Evolutionary conservation across 2,797 vertebrate genomes (phyloP).

Genomic region (Leptoclinus maculatus): DNA sequence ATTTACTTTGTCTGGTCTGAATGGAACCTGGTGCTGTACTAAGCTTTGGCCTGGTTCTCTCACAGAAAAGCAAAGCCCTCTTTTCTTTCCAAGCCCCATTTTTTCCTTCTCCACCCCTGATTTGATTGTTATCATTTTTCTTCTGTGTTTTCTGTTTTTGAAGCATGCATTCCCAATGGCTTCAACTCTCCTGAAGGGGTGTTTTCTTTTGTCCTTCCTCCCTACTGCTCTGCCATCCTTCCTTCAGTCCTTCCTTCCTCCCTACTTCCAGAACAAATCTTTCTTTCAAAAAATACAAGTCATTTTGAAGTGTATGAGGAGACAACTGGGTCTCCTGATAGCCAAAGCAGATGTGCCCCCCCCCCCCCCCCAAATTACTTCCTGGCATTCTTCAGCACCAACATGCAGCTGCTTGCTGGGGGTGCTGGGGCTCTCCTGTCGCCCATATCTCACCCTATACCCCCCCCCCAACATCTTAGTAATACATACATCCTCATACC

Average conservation of each 20-base stretch:
- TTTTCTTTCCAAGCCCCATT: conserved; percentile 50
- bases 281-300: conserved; percentile 27
- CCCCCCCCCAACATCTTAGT: neutral
- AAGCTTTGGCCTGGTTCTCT: conserved; percentile 60
- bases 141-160: conserved; percentile 61
- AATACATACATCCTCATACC: conserved; percentile 25
- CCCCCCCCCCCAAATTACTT: conserved; percentile 19
- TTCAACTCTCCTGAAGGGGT: conserved; percentile 37
- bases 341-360: conserved; percentile 77
- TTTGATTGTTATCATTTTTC: conserved; percentile 69
- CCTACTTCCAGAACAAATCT: conserved; percentile 20
- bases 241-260: conserved; percentile 26
- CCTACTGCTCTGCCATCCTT: conserved; percentile 3
- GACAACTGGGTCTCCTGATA: conserved; percentile 51
- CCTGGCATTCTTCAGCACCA: conserved; percentile 60
- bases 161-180: conserved; percentile 71
- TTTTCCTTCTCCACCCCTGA: conserved; percentile 51
- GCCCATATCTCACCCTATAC: conserved; percentile 12
- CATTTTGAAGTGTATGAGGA: conserved; percentile 38
- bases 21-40: conserved; percentile 70
- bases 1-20: conserved; percentile 77
- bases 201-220: conserved; percentile 41
- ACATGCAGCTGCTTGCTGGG: conserved; percentile 68
- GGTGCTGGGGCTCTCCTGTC: conserved; percentile 26
- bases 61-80: conserved; percentile 50